phyloP scores from a whole-genome alignment of 2,888 invertebrate species.

The Mayetiola destructor region DNA sequence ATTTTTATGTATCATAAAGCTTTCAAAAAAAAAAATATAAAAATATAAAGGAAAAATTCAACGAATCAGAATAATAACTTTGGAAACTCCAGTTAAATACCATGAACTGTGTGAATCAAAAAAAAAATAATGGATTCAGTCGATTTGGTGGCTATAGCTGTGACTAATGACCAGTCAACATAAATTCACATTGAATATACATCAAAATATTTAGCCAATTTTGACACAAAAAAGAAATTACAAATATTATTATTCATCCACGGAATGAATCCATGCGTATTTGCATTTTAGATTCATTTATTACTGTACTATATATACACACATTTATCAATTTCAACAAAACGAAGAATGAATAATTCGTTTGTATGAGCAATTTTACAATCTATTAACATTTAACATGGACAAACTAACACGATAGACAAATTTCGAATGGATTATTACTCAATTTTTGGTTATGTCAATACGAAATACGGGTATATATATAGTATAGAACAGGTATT shows the following conservation, averaged over 20 bases:
- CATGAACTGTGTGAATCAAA: conserved; percentile 8
- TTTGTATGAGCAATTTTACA: no score
- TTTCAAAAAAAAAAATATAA: background rate
- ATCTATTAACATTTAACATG: no score
- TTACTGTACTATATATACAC: no score
- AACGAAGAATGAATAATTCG: no score
- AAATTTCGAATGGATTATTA: no score
- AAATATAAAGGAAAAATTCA: background rate
- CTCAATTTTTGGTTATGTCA: background rate
- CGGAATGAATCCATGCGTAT: no score
- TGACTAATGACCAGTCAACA: background rate
- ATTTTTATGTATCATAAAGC: background rate
- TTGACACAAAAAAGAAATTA: no score
- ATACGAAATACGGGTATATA: background rate
- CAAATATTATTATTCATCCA: no score
- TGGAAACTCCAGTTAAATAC: conserved; percentile 8
- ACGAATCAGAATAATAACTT: background rate
- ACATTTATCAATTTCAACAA: no score
- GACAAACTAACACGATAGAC: no score
- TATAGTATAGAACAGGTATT: no score
- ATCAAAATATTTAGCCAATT: background rate
- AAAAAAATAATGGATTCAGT: background rate
- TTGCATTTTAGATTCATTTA: no score
- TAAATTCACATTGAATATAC: background rate
- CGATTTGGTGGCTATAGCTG: background rate